Evolutionary conservation across 2,113 vertebrate species (phyloP).

Genomic region (Crotalus tigris): DNA sequence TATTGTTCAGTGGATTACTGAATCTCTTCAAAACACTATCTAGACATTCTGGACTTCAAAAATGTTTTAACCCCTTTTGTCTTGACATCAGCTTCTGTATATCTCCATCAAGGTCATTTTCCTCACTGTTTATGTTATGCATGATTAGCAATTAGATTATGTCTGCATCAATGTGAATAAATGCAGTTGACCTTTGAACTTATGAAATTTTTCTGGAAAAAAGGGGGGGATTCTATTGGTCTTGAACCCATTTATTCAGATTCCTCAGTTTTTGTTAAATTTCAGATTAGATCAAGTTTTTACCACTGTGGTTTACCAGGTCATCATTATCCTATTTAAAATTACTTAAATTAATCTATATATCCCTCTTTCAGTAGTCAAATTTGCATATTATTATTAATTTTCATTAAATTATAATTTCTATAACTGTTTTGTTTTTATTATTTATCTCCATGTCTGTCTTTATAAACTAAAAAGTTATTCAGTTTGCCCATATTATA

Average conservation of each 20-base stretch:
- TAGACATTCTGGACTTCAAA: background rate
- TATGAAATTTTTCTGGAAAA: background rate
- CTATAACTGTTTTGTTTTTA: background rate
- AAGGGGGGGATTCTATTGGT: background rate
- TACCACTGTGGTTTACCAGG: background rate
- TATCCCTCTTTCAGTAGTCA: background rate
- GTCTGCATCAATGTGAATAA: background rate
- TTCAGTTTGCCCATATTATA: background rate
- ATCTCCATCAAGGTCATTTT: background rate
- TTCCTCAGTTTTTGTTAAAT: background rate
- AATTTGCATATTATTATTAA: background rate
- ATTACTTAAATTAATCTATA: background rate
- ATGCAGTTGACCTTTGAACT: background rate
- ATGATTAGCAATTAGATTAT: background rate
- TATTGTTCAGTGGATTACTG: background rate
- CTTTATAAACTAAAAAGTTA: background rate
- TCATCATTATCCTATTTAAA: background rate
- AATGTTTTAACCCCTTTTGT: background rate
- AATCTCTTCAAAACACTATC: background rate
- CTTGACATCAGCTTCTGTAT: background rate
- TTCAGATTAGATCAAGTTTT: background rate
- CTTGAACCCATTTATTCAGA: background rate
- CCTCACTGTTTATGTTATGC: background rate
- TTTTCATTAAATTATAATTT: background rate
- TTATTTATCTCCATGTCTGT: background rate